phyloP scores from a whole-genome alignment of 2,113 vertebrate genomes.

The Syngnathoides biaculeatus region DNA sequence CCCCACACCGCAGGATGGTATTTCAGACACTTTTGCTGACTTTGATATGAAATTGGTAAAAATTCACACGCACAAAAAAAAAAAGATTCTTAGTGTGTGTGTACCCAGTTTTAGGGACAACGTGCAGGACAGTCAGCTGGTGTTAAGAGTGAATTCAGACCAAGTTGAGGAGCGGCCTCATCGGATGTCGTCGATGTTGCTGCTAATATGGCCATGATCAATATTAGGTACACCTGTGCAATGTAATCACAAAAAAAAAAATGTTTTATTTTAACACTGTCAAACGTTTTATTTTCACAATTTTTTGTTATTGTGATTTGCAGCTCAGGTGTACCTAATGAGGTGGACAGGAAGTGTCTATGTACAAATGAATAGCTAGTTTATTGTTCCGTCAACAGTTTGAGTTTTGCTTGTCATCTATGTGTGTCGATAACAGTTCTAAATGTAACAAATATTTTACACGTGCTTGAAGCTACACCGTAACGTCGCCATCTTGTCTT shows the following conservation, averaged over 20 bases:
- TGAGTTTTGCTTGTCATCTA: background rate
- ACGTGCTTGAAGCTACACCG: background rate
- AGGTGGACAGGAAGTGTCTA: background rate
- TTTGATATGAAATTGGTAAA: no score
- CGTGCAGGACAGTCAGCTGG: background rate
- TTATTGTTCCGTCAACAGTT: background rate
- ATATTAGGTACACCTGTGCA: background rate
- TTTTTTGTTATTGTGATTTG: background rate
- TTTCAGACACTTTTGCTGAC: no score
- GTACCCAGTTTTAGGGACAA: background rate
- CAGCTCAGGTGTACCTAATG: background rate
- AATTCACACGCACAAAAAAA: no score
- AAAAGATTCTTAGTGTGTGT: no score
- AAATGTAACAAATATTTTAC: constrained; percentile 12
- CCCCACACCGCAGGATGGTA: no score
- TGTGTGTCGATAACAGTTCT: constrained; percentile 14
- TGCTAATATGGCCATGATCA: background rate
- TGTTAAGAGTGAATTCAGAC: background rate
- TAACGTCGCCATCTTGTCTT: background rate
- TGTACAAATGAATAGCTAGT: background rate
- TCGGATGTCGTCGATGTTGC: background rate
- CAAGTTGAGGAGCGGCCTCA: background rate
- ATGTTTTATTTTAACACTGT: background rate
- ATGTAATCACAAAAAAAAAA: background rate
- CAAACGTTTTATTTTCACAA: background rate